phyloP scores from a whole-genome alignment of 2,797 vertebrate genomes.

The Otolemur crassicaudatus region DNA sequence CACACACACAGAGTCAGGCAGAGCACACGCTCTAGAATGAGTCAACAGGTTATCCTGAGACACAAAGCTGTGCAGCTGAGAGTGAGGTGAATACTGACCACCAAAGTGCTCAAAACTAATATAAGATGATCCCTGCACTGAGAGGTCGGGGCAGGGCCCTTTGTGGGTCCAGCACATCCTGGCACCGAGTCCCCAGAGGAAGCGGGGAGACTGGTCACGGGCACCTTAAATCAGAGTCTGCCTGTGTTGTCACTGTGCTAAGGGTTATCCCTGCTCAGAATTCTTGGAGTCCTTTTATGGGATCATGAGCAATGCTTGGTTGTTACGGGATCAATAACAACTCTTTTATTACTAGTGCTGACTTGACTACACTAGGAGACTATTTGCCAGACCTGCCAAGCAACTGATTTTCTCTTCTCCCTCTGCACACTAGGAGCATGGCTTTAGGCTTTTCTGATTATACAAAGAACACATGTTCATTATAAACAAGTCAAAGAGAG shows the following conservation, averaged over 20 bases:
- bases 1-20: background rate
- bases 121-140: background rate
- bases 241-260: background rate
- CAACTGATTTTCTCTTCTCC: background rate
- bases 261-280: background rate
- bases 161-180: background rate
- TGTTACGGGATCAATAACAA: too few species aligned
- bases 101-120: background rate
- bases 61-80: background rate
- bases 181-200: background rate
- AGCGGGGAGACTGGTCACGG: background rate
- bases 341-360: background rate
- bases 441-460: constrained; percentile 47
- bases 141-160: background rate
- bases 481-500: constrained; percentile 48
- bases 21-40: constrained; percentile 29
- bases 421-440: background rate
- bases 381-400: background rate
- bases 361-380: background rate
- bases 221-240: background rate
- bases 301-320: background rate
- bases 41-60: constrained; percentile 14
- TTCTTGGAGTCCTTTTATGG: background rate
- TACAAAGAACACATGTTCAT: constrained; percentile 52
- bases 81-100: background rate